phyloP scores from a whole-genome alignment of 2,113 vertebrate genomes.

The Cisticola juncidis region DNA sequence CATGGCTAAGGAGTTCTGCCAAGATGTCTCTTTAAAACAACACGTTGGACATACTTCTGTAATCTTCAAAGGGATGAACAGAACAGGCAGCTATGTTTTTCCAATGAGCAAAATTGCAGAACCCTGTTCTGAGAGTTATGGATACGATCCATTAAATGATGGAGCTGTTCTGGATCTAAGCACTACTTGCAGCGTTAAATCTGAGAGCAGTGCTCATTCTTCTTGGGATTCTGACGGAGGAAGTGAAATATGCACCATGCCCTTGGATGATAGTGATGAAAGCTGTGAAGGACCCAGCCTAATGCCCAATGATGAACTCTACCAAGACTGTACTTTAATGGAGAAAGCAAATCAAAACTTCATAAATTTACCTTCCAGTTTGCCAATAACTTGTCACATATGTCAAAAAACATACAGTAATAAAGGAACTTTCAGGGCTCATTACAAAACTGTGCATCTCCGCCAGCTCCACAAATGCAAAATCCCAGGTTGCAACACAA shows the following conservation, averaged over 20 bases:
- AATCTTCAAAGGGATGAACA: slow-evolving; percentile 88
- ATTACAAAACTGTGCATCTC: slow-evolving; percentile 97
- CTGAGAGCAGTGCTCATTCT: slow-evolving; percentile 79
- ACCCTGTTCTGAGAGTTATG: slow-evolving; percentile 65
- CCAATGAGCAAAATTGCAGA: slow-evolving; percentile 82
- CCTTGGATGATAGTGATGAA: slow-evolving; percentile 88
- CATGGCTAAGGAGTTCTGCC: slow-evolving; percentile 76
- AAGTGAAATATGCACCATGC: slow-evolving; percentile 84
- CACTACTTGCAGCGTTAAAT: slow-evolving; percentile 83
- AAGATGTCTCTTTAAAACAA: slow-evolving; percentile 77
- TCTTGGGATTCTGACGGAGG: slow-evolving; percentile 93
- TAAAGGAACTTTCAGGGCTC: slow-evolving; percentile 94
- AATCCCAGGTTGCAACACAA: slow-evolving; percentile 90
- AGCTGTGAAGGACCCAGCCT: slow-evolving; percentile 80
- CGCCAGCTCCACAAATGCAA: slow-evolving; percentile 95
- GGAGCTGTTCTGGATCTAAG: slow-evolving; percentile 90
- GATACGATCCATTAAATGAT: slow-evolving; percentile 69
- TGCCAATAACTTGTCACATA: slow-evolving; percentile 91
- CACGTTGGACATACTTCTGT: slow-evolving; percentile 84
- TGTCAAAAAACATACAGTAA: slow-evolving; percentile 97
- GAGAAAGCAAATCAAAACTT: slow-evolving; percentile 76
- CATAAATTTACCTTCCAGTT: slow-evolving; percentile 71
- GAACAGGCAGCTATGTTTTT: slow-evolving; percentile 87
- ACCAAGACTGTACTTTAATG: slow-evolving; percentile 68
- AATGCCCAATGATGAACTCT: slow-evolving; percentile 71